Percentiles rank a stretch among this genome's conserved stretches.
phyloP scores from a whole-genome alignment of 2,797 vertebrate genomes.

The Malacoraja senta region DNA sequence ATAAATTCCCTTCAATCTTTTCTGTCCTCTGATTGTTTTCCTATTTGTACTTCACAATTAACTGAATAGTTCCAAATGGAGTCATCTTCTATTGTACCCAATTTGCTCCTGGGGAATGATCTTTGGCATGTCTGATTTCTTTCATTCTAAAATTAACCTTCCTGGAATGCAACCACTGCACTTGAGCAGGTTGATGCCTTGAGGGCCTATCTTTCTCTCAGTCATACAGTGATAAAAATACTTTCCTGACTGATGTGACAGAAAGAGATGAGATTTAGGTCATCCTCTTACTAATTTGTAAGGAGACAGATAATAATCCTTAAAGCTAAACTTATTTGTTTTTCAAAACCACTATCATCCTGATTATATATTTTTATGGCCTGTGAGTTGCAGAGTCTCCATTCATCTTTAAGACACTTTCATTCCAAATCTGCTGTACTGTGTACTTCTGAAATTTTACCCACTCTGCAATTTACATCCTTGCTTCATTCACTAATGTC shows the following conservation, averaged over 20 bases:
- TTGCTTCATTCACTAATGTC: background rate
- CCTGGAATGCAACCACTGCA: background rate
- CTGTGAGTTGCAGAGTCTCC: background rate
- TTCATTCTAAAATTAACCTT: background rate
- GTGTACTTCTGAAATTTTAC: background rate
- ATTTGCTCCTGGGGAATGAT: background rate
- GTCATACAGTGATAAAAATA: background rate
- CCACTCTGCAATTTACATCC: background rate
- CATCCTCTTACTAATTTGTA: background rate
- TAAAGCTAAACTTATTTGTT: background rate
- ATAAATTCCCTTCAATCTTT: background rate
- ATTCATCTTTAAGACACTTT: background rate
- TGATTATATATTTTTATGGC: background rate
- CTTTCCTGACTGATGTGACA: background rate
- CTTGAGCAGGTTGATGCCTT: background rate
- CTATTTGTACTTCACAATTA: background rate
- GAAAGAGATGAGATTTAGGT: background rate
- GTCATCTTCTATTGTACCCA: background rate
- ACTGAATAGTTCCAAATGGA: background rate
- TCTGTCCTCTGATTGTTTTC: background rate
- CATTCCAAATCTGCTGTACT: background rate
- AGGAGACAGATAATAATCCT: background rate
- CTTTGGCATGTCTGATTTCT: background rate
- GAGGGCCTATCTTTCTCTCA: background rate
- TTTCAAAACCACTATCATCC: background rate